Evolutionary conservation across 2,113 vertebrate genomes (phyloP), one percentile per base, ranked within the genome.

Genomic region (Hippocampus zosterae): DNA sequence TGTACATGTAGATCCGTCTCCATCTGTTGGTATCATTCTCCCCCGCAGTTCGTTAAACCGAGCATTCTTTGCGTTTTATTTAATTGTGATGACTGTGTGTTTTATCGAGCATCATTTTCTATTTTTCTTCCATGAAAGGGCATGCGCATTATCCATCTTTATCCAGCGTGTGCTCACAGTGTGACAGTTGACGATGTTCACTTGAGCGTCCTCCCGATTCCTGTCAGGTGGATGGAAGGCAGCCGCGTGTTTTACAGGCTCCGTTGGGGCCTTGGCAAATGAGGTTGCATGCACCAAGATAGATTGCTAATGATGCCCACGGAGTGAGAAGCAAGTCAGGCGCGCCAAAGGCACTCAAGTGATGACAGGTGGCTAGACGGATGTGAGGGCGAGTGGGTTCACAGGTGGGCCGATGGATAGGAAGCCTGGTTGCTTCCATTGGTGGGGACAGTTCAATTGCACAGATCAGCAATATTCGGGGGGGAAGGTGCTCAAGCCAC

Each of bases 271-370:
- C 12, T 8, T 52, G 74, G 71, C 84, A 86, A 87, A 91, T 87
- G 83, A 91, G 81, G 71, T 70, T 65, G 59, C 69, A 87, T 79
- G 89, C 87, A 84, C 70, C 18, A 16, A 82, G 66, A 84, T 80
- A 84, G 84, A 87, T 80, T 74, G 64, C 87, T 89, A 92, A 90
- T 90, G 76, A 85, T 87, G 67, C 75, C 88, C 85, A 50, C 40
- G 65, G 88, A 84, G 88, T 87, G 42, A 89, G 73, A 86, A 73
- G 69, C 78, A 76, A 81, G 21, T 23, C 57, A 7, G 57, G 27
- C 57, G 19, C 29, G 6, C 48, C 48, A 50, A 37, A 21, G 33
- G 60, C 27, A 19, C 8, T 55, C 57, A 57, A 27, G 55, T 60
- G 57, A 60, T 19, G 57, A 16, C 15, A 33, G 57, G 15, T 48